Base-by-base conservation (phyloP, 2,797 vertebrate genomes). In the Pseudochaenichthys georgianus region DNA sequence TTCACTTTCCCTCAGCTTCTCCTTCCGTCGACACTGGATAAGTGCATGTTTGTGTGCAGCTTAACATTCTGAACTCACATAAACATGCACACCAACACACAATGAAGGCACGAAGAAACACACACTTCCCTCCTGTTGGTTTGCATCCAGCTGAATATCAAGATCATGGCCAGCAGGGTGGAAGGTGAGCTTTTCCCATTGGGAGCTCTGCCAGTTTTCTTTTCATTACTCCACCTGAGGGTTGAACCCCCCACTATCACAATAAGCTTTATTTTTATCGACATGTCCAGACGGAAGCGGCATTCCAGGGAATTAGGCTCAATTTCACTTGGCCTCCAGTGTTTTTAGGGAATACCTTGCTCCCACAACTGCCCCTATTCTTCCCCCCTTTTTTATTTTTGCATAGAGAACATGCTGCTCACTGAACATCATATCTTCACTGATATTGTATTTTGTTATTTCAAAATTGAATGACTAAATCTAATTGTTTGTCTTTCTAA, bases 231-330 rank as follows among this genome's bases (percentile, higher is more conserved):
- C 84, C 82, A 89, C 88, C 92, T 88, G 80, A 88, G 64, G 81
- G 87, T 72, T 79, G 80, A 89, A 90, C 86, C 87, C 4, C 78
- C 82, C 89, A 82, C 90, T 91, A 93, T 94, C 90, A 92, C 92
- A 94, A 93, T 91, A 93, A 93, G 89, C 91, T 91, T 92, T 90
- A 92, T 93, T 92, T 94, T 92, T 93, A 94, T 92, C 87, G 80
- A 88, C 90, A 80, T 90, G 88, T 88, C 90, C 91, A 89, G 88
- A 90, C 91, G 91, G 93, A 94, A 92, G 90, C 77, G 19, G 90
- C 92, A 94, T 95, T 94, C 94, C 94, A 88, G 86, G 91, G 93
- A 93, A 94, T 95, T 95, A 95, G 93, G 92, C 91, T 95, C 93
- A 82, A 84, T 94, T 94, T 93, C 93, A 93, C 87, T 89, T 90